Conservation (phyloP, 1,140 invertebrate genomes). For the Philopotamus ludificatus region DNA sequence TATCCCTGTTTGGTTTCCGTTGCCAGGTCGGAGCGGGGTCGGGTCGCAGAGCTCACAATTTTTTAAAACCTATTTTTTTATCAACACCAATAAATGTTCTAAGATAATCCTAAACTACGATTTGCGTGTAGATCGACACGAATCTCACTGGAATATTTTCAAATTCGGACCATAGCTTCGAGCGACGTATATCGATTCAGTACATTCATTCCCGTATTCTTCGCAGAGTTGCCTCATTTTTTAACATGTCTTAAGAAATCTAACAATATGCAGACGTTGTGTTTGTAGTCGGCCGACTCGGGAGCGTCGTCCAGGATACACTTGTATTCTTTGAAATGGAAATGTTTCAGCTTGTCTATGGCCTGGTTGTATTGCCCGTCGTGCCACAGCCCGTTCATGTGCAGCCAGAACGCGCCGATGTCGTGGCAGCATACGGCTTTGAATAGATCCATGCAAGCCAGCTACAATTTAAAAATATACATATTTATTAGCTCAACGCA, state of each 20-base stretch:
- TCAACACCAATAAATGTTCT: neutral
- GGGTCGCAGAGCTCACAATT: too few relatives aligned
- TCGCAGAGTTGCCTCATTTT: too few relatives aligned
- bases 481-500: neutral
- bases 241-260: too few relatives aligned
- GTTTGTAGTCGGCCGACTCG: conserved; percentile 14
- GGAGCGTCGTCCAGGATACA: conserved; percentile 1
- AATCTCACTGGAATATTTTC: too few relatives aligned
- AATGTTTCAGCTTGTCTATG: neutral
- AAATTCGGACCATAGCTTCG: too few relatives aligned
- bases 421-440: conserved; percentile 45
- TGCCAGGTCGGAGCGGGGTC: too few relatives aligned
- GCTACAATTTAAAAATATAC: conserved; percentile 40
- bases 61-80: neutral
- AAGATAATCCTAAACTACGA: too few relatives aligned
- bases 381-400: conserved; percentile 43
- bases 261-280: neutral
- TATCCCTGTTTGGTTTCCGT: too few relatives aligned
- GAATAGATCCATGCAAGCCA: conserved; percentile 47
- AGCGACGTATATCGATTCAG: too few relatives aligned
- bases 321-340: conserved; percentile 9
- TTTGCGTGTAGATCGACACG: too few relatives aligned
- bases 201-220: too few relatives aligned
- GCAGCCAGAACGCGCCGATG: conserved; percentile 47
- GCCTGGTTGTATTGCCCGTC: neutral